Base-by-base conservation (phyloP, 2,888 invertebrate species). In the Pristionchus entomophagus region DNA sequence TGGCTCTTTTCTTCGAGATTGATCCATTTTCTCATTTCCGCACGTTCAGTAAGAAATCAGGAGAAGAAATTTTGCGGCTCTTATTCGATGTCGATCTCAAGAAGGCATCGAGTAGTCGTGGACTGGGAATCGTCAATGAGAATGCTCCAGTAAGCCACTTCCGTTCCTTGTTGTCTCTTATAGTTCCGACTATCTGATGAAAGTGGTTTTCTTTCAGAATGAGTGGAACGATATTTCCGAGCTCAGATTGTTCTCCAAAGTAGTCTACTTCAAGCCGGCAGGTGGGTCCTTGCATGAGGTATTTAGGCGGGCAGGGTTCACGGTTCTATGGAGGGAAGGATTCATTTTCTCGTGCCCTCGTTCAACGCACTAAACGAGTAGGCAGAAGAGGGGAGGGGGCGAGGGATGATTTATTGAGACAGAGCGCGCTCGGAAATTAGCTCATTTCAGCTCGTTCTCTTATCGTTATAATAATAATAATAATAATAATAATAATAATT, bases 231-330 rank as follows among this genome's bases (percentile, higher is more conserved):
- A 86, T 38, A 38, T 86, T 19, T 85, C 86, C 0, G 86, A 88
- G 59, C 62, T 86, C 32, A 56, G 87, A 51, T 65, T 88, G 12
- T 85, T 84, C 77, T 56, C 62, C 2, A 86, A 86, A 83, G 65
- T 84, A 17, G 77, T 88, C 8, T 38, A 88, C 38, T 81, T 45
- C 78, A 88, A 88, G 38, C 87, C 87, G 10, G 86, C 86, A 29
- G 87, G 87, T 86, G 26, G 4, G 53, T 82, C 22, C 56, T 80
- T n/a, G n/a, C n/a, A n/a, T n/a, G n/a, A n/a, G n/a, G n/a, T n/a
- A n/a, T n/a, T n/a, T n/a, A n/a, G n/a, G n/a, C n/a, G n/a, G n/a
- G n/a, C n/a, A n/a, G n/a, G n/a, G n/a, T n/a, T n/a, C n/a, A n/a
- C n/a, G n/a, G n/a, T n/a, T n/a, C n/a, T n/a, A n/a, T n/a, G n/a